Evolutionary conservation across 2,888 invertebrate species (phyloP).

Genomic region (Phragmatobia fuliginosa): DNA sequence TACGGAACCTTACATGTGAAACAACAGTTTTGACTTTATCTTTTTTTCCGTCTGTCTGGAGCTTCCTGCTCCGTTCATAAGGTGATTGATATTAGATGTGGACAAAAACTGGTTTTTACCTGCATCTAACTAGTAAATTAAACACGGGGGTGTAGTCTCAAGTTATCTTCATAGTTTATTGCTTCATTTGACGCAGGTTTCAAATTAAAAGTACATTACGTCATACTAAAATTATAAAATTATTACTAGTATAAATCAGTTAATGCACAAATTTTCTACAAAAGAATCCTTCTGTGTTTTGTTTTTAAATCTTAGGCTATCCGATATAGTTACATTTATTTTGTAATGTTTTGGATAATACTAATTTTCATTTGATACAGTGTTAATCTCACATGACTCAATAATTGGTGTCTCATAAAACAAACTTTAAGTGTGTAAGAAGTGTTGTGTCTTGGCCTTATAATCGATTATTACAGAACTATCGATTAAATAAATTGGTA

Average conservation of each 20-base stretch:
- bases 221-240: background rate
- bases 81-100: conserved; percentile 64
- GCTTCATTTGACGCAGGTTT: conserved; percentile 35
- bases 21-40: conserved; percentile 1
- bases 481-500: too few species aligned
- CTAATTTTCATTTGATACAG: too few species aligned
- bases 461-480: too few species aligned
- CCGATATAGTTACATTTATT: too few species aligned
- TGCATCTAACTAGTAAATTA: conserved; percentile 53
- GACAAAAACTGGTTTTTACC: conserved; percentile 64
- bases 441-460: too few species aligned
- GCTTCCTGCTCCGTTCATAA: conserved; percentile 66
- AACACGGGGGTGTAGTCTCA: conserved; percentile 56
- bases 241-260: background rate
- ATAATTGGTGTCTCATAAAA: too few species aligned
- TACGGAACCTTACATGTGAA: background rate
- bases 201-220: background rate
- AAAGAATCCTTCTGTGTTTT: background rate
- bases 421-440: too few species aligned
- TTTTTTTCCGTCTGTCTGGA: conserved; percentile 52
- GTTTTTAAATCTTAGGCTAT: too few species aligned
- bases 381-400: too few species aligned
- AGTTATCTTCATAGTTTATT: conserved; percentile 39
- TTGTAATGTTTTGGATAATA: too few species aligned
- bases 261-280: background rate